These are phyloP conservation scores for Trichomalopsis sarcophagae DNA, from an alignment of 1,140 invertebrate genomes.

Conservation along the genomic window DNA sequence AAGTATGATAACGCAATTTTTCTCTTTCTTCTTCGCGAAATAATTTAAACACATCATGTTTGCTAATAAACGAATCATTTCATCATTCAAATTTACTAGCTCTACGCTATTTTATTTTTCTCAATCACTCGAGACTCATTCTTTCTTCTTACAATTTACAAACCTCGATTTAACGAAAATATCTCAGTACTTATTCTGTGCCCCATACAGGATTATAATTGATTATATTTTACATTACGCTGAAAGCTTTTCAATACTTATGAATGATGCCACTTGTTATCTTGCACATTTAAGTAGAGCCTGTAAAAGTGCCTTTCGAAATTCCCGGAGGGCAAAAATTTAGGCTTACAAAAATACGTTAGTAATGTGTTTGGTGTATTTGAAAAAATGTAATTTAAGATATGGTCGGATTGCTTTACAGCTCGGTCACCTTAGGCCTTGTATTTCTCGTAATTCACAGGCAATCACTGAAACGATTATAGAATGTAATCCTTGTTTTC, in stretches of 20 bases:
- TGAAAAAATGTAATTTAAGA: constrained; percentile 45
- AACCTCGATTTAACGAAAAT: constrained; percentile 38
- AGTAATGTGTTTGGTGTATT: not conserved
- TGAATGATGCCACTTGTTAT: constrained; percentile 16
- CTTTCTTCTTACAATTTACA: constrained; percentile 11
- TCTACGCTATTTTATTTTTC: not conserved
- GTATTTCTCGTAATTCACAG: constrained; percentile 25
- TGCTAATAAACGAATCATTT: not conserved
- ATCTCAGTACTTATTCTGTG: constrained; percentile 42
- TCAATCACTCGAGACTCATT: constrained; percentile 8
- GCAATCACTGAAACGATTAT: constrained; percentile 21
- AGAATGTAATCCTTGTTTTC: not conserved
- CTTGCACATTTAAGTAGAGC: constrained; percentile 29
- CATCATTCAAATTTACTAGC: not conserved
- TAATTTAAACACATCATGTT: constrained; percentile 30
- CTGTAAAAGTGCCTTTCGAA: constrained; percentile 43
- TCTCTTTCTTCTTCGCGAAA: constrained; percentile 4
- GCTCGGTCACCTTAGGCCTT: constrained; percentile 46
- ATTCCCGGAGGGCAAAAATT: constrained; percentile 43
- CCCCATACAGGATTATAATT: constrained; percentile 36
- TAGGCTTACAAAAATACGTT: constrained; percentile 51
- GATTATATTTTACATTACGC: constrained; percentile 33
- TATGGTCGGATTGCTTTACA: constrained; percentile 51
- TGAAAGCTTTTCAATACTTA: constrained; percentile 1
- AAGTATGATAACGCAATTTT: constrained; percentile 36